phyloP scores from a whole-genome alignment of 2,797 vertebrate genomes.

The Propithecus perrieri region DNA sequence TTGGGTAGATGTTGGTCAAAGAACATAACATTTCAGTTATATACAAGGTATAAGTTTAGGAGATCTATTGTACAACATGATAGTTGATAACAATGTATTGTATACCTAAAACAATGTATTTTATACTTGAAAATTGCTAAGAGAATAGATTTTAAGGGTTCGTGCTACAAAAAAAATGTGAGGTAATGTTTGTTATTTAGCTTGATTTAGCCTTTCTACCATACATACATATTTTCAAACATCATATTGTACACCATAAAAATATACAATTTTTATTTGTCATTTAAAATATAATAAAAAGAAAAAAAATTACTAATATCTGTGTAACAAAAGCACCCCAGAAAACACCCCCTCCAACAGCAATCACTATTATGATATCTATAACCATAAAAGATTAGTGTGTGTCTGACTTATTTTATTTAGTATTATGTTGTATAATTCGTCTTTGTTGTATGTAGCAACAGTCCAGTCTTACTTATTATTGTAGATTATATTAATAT shows the following conservation, averaged over 20 bases:
- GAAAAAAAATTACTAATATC: background rate
- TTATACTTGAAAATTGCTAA: background rate
- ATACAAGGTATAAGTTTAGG: background rate
- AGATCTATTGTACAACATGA: background rate
- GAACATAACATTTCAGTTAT: background rate
- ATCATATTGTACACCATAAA: background rate
- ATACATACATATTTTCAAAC: background rate
- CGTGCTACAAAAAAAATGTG: background rate
- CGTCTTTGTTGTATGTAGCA: background rate
- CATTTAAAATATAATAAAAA: background rate
- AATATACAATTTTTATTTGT: background rate
- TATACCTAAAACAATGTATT: background rate
- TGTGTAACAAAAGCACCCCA: background rate
- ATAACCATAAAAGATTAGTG: background rate
- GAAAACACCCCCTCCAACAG: background rate
- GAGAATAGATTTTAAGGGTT: background rate
- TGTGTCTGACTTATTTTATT: background rate
- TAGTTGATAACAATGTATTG: background rate
- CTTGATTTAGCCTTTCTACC: background rate
- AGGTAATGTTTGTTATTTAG: background rate
- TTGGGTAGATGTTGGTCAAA: background rate
- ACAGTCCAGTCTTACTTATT: background rate
- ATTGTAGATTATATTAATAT: background rate
- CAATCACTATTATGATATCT: background rate
- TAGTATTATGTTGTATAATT: background rate